A percentile compares a stretch with the other conserved stretches of the same genome.
Conservation (phyloP, 2,113 vertebrate genomes). For the Rhynchopsitta pachyrhyncha region DNA sequence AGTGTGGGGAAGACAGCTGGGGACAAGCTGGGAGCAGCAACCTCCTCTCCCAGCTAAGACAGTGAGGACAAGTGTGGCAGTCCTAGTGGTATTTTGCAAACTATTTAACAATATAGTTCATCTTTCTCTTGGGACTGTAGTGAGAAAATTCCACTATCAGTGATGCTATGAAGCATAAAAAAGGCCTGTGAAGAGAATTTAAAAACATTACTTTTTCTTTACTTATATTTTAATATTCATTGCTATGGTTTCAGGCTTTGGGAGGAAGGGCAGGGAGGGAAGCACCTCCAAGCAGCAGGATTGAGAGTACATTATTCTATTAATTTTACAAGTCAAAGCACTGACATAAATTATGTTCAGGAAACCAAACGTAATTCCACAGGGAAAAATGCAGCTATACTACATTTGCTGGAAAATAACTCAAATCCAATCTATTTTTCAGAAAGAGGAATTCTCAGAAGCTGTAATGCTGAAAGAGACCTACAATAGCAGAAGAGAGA, state of each 20-base stretch:
- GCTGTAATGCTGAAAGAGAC: not conserved
- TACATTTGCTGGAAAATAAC: not conserved
- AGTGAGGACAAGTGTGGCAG: not conserved
- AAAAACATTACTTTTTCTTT: not conserved
- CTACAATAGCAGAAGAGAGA: not conserved
- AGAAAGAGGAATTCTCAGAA: not conserved
- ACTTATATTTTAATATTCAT: not conserved
- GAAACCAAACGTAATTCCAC: not conserved
- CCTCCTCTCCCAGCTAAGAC: not conserved
- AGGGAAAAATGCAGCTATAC: not conserved
- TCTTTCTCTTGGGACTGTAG: not conserved
- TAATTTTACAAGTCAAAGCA: not conserved
- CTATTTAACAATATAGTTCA: not conserved
- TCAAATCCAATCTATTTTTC: not conserved
- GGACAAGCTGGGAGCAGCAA: not conserved
- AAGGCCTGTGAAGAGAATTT: not conserved
- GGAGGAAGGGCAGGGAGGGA: not conserved
- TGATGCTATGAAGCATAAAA: not conserved
- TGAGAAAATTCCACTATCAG: not conserved
- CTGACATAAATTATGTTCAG: not conserved
- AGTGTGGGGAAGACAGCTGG: fast-evolving
- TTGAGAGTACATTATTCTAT: not conserved
- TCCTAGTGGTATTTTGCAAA: not conserved
- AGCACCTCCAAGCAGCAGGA: not conserved
- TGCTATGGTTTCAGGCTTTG: not conserved